phyloP scores from a whole-genome alignment of 2,888 invertebrate genomes.

The Diplazon laetatorius region DNA sequence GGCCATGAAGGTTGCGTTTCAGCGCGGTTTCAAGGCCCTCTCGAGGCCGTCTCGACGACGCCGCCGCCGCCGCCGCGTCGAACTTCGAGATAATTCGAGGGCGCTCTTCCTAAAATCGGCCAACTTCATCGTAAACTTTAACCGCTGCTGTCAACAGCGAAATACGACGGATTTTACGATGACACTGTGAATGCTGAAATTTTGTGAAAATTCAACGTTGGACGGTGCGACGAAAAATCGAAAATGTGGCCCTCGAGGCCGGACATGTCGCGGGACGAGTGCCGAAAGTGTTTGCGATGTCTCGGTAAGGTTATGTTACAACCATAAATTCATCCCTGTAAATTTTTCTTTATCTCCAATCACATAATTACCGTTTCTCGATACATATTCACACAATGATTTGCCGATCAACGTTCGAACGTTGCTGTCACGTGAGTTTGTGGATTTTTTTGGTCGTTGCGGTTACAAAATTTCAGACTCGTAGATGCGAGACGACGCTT shows the following conservation, averaged over 20 bases:
- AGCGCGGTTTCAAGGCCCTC: too few species aligned
- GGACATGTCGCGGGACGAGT: conserved; percentile 95
- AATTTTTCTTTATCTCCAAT: not conserved
- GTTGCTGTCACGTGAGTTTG: not conserved
- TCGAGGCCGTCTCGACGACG: too few species aligned
- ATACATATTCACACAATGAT: not conserved
- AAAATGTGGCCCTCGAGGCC: conserved; percentile 88
- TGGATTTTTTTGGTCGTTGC: not conserved
- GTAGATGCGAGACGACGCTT: too few species aligned
- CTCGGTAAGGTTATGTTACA: conserved; percentile 87
- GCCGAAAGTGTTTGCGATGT: conserved; percentile 93
- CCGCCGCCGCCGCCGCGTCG: conserved; percentile 8
- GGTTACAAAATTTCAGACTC: not conserved
- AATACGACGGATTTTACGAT: conserved; percentile 53
- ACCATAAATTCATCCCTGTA: conserved; percentile 33
- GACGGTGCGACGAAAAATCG: not conserved
- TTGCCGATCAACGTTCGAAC: not conserved
- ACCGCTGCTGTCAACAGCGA: conserved; percentile 65
- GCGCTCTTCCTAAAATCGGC: conserved; percentile 39
- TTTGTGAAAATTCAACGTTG: conserved; percentile 31
- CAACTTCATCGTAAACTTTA: conserved; percentile 67
- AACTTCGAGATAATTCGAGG: not conserved
- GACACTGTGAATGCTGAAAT: conserved; percentile 46
- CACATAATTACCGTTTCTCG: not conserved
- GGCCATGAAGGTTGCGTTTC: too few species aligned